Evolutionary conservation across 2,797 vertebrate genomes (phyloP).

Genomic region (Gephyroberyx darwinii): DNA sequence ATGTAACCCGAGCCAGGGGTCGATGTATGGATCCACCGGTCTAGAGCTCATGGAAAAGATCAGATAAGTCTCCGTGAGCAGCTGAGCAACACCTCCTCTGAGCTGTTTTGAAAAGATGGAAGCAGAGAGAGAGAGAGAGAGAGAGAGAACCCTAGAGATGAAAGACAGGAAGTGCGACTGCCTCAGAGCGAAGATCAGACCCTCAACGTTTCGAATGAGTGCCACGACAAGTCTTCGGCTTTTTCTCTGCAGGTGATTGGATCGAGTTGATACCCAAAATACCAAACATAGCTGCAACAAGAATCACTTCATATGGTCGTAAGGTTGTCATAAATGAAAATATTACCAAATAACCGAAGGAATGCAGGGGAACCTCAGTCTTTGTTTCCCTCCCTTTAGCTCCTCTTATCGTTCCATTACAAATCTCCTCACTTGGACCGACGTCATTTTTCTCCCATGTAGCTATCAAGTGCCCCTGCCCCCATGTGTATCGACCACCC

Average conservation of each 20-base stretch:
- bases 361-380: slow-evolving; percentile 33
- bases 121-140: slow-evolving; percentile 26
- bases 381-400: slow-evolving; percentile 62
- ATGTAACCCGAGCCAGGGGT: slow-evolving; percentile 64
- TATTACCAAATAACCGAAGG: slow-evolving; percentile 41
- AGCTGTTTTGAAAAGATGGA: slow-evolving; percentile 45
- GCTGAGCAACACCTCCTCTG: slow-evolving; percentile 29
- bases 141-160: slow-evolving; percentile 6
- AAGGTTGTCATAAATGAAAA: slow-evolving; percentile 27
- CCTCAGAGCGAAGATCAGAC: slow-evolving; percentile 11
- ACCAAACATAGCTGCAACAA: slow-evolving; percentile 10
- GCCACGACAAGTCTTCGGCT: background rate
- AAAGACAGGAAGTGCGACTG: slow-evolving; percentile 14
- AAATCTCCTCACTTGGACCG: slow-evolving; percentile 71
- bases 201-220: slow-evolving; percentile 9
- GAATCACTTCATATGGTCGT: slow-evolving; percentile 18
- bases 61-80: slow-evolving; percentile 56
- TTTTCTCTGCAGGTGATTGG: background rate
- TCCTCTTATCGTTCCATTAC: slow-evolving; percentile 76
- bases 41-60: slow-evolving; percentile 47
- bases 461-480: slow-evolving; percentile 78
- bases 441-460: slow-evolving; percentile 82
- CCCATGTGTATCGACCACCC: slow-evolving; percentile 79
- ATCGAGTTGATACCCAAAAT: slow-evolving; percentile 15
- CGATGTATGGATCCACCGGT: slow-evolving; percentile 68